Evolutionary conservation across 2,797 vertebrate species (phyloP).

Genomic region (Macroramphosus scolopax): DNA sequence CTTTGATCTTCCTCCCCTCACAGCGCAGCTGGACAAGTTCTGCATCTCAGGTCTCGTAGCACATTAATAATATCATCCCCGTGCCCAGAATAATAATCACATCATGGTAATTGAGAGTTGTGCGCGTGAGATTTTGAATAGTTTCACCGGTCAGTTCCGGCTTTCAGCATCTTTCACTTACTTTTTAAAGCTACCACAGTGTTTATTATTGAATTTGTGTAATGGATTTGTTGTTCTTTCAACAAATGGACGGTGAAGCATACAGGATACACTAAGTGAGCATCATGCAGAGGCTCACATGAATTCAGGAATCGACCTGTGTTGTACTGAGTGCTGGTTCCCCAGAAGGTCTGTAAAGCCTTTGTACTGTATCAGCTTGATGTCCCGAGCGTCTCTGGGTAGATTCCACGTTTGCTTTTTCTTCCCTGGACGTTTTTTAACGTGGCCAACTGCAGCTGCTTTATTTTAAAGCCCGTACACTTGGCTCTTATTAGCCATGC

Average conservation of each 20-base stretch:
- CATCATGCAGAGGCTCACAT: neutral
- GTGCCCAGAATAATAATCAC: neutral
- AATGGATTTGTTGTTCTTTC: too few species aligned
- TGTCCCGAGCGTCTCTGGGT: slow-evolving; percentile 12
- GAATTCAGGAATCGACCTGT: slow-evolving; percentile 9
- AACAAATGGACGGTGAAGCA: too few species aligned
- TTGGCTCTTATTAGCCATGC: slow-evolving; percentile 6
- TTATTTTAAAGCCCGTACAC: slow-evolving; percentile 28
- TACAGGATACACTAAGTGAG: slow-evolving; percentile 10
- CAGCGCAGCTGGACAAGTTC: slow-evolving; percentile 32
- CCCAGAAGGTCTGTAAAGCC: slow-evolving; percentile 2
- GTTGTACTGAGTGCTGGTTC: slow-evolving; percentile 26
- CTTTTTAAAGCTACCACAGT: neutral
- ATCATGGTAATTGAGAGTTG: neutral
- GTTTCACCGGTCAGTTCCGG: too few species aligned
- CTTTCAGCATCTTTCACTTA: too few species aligned
- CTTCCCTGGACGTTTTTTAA: slow-evolving; percentile 4
- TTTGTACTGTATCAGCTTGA: slow-evolving; percentile 26
- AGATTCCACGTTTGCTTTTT: neutral
- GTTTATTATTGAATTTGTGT: slow-evolving; percentile 6
- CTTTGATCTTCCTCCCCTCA: slow-evolving; percentile 41
- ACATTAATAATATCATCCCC: slow-evolving; percentile 25
- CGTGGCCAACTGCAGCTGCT: slow-evolving; percentile 18
- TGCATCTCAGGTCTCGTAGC: slow-evolving; percentile 10
- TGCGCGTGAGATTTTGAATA: too few species aligned